phyloP scores from a whole-genome alignment of 2,888 invertebrate genomes.

The Coelogynopora nodosa region DNA sequence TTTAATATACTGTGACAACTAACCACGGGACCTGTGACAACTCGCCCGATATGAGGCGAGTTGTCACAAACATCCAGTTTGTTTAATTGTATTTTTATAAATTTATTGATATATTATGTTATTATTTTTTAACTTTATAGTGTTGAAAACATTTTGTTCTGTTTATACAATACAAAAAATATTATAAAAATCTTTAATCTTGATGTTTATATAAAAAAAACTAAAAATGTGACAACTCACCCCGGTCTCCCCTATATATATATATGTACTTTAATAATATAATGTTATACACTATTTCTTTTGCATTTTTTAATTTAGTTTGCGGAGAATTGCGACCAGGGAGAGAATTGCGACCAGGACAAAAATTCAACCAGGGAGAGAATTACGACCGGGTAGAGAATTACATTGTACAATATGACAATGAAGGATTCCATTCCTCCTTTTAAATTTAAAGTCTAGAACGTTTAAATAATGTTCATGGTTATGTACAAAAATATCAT shows the following conservation, averaged over 20 bases:
- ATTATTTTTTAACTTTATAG: not conserved
- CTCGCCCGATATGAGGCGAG: not conserved
- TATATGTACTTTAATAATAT: no score
- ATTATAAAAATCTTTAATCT: not conserved
- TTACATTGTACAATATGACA: no score
- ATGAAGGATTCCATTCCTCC: no score
- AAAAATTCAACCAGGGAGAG: no score
- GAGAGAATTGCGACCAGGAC: no score
- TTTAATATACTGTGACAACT: conserved; percentile 16
- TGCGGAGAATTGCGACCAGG: no score
- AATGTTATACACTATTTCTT: no score
- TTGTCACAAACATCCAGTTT: not conserved
- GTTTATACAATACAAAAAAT: not conserved
- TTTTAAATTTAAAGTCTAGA: no score
- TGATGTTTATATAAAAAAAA: not conserved
- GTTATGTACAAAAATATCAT: no score
- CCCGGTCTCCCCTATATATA: not conserved
- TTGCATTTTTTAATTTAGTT: no score
- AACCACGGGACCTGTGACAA: not conserved
- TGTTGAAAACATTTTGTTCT: not conserved
- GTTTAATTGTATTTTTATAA: not conserved
- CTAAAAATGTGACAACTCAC: not conserved
- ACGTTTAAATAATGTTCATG: no score
- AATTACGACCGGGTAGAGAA: no score
- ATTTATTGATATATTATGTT: not conserved